These are phyloP conservation scores for Agrochola litura DNA, from an alignment of 2,888 invertebrate species.

Conservation along the genomic window DNA sequence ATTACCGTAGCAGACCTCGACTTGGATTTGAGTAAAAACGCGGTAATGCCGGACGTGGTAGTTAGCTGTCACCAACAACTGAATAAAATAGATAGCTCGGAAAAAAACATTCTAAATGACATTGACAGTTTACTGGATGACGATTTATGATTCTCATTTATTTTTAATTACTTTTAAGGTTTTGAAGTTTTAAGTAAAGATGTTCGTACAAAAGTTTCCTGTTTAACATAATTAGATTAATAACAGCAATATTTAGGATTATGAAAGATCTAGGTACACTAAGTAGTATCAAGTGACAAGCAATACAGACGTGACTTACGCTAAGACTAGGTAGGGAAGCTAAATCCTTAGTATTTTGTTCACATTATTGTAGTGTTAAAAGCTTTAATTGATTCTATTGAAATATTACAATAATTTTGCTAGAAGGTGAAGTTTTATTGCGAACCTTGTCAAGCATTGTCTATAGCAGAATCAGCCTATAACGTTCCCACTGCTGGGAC, in stretches of 20 bases:
- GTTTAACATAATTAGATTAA: constrained; percentile 45
- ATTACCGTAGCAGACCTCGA: constrained; percentile 76
- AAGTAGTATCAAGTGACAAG: constrained; percentile 35
- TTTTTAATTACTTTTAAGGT: constrained; percentile 26
- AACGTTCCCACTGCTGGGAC: background rate
- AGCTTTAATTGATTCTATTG: constrained; percentile 69
- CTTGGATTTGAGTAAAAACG: constrained; percentile 80
- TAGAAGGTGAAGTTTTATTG: constrained; percentile 53
- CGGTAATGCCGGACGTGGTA: constrained; percentile 82
- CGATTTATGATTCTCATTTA: constrained; percentile 78
- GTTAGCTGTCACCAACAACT: constrained; percentile 83
- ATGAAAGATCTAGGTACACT: constrained; percentile 31
- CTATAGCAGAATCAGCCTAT: background rate
- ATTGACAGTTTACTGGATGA: constrained; percentile 80
- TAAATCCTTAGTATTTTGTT: constrained; percentile 44
- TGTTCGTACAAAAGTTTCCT: constrained; percentile 57
- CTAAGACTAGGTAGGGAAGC: constrained; percentile 21
- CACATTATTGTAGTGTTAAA: constrained; percentile 58
- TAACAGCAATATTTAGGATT: constrained; percentile 44
- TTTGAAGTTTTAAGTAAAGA: constrained; percentile 46
- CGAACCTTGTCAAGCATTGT: background rate
- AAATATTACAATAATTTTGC: constrained; percentile 61
- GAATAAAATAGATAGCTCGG: constrained; percentile 69
- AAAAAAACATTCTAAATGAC: constrained; percentile 75
- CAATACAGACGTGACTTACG: constrained; percentile 52